A percentile compares a stretch with the other conserved stretches of the same genome.
phyloP scores from a whole-genome alignment of 1,140 invertebrate species.

The Hyposmocoma kahamanoa region DNA sequence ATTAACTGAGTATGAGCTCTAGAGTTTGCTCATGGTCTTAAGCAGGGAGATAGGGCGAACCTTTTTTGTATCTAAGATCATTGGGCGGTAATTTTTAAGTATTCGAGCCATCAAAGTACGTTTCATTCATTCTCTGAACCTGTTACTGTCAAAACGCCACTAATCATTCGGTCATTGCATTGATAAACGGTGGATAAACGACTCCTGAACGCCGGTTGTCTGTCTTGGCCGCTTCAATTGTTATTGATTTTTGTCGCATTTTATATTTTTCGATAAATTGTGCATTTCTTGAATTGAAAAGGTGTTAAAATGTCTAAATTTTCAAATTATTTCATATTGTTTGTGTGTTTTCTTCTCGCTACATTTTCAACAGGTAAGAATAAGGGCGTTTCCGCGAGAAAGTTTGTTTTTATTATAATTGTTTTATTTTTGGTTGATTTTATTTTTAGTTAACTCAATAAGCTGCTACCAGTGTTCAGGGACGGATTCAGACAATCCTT shows the following conservation, averaged over 20 bases:
- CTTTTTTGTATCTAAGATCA: no score
- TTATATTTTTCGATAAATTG: not conserved
- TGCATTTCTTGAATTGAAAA: not conserved
- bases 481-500: constrained; percentile 82
- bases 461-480: constrained; percentile 93
- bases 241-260: constrained; percentile 2
- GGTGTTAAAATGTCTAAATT: not conserved
- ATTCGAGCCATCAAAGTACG: no score
- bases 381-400: constrained; percentile 29
- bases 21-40: no score
- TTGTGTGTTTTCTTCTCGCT: constrained; percentile 13
- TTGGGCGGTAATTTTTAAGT: no score
- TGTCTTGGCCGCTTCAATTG: not conserved
- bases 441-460: constrained; percentile 77
- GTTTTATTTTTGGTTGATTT: constrained; percentile 21
- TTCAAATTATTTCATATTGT: not conserved
- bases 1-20: no score
- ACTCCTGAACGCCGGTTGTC: not conserved
- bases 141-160: not conserved
- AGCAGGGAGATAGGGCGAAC: no score
- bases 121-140: no score
- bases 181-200: not conserved
- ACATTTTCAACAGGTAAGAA: constrained; percentile 21
- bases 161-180: not conserved
- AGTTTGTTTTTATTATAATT: constrained; percentile 15